phyloP scores from a whole-genome alignment of 2,113 vertebrate genomes.

The Ardeotis arabs region DNA sequence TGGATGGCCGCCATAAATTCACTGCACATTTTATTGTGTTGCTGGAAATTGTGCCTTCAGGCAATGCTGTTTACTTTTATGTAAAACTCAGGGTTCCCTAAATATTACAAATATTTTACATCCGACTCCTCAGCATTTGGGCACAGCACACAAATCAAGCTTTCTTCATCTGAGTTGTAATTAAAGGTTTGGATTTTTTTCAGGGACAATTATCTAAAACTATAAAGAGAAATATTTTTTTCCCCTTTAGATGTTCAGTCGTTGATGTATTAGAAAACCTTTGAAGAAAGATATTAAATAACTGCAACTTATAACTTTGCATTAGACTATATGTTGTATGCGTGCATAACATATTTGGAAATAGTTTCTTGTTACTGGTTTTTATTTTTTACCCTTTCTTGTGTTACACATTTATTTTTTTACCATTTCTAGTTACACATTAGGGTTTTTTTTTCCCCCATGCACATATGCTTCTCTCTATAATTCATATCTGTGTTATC shows the following conservation, averaged over 20 bases:
- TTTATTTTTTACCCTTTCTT: slow-evolving; percentile 64
- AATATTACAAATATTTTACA: slow-evolving; percentile 95
- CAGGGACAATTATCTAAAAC: slow-evolving; percentile 84
- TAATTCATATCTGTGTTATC: slow-evolving; percentile 74
- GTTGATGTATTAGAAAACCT: slow-evolving; percentile 77
- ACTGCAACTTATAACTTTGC: slow-evolving; percentile 53
- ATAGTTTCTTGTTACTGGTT: slow-evolving; percentile 36
- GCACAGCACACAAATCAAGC: slow-evolving; percentile 81
- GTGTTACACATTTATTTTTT: slow-evolving; percentile 51
- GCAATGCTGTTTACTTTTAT: slow-evolving; percentile 99
- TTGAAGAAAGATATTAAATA: slow-evolving; percentile 70
- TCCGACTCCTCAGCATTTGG: slow-evolving; percentile 84
- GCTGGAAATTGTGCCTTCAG: slow-evolving; percentile 99
- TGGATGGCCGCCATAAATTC: slow-evolving; percentile 99
- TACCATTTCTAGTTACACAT: slow-evolving; percentile 71
- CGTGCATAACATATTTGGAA: slow-evolving; percentile 37
- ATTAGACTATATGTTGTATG: slow-evolving; percentile 32
- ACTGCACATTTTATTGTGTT: slow-evolving; percentile 99
- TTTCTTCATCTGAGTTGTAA: slow-evolving; percentile 85
- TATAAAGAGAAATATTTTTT: slow-evolving; percentile 83
- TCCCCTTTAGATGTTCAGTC: slow-evolving; percentile 75
- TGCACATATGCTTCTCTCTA: slow-evolving; percentile 26
- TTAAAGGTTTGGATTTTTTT: slow-evolving; percentile 84
- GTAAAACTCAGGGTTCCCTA: slow-evolving; percentile 95
- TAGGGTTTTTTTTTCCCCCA: not conserved